These are phyloP conservation scores for Petroica traversi DNA, from an alignment of 2,113 vertebrate species.

Conservation along the genomic window DNA sequence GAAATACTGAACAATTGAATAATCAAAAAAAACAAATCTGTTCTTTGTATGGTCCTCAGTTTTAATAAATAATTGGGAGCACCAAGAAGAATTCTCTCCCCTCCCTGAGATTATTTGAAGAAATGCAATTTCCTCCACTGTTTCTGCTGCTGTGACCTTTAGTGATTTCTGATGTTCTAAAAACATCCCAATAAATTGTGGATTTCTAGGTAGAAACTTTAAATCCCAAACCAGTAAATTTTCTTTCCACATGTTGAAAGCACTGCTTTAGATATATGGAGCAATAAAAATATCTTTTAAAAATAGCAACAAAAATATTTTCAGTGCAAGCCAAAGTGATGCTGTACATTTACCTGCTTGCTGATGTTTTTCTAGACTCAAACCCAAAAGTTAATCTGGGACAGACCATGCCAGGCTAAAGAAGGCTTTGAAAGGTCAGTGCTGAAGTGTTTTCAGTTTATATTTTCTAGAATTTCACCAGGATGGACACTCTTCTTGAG, in stretches of 20 bases:
- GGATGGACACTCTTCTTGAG: not conserved
- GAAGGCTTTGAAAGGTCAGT: not conserved
- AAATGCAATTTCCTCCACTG: not conserved
- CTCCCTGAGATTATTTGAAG: not conserved
- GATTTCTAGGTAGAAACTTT: not conserved
- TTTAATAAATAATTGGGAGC: not conserved
- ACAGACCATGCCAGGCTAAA: not conserved
- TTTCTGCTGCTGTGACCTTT: not conserved
- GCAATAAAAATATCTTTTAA: not conserved
- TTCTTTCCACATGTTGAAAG: not conserved
- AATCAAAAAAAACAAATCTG: not conserved
- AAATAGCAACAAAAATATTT: not conserved
- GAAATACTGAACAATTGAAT: not conserved
- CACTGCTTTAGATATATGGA: not conserved
- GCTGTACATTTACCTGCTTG: not conserved
- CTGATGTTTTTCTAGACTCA: not conserved
- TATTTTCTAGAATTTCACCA: not conserved
- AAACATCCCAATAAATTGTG: not conserved
- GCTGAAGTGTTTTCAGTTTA: not conserved
- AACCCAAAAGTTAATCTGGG: not conserved
- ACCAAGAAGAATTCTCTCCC: not conserved
- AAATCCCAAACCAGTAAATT: not conserved
- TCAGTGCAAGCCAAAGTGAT: not conserved
- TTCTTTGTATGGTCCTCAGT: not conserved
- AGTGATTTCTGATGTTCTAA: not conserved